phyloP scores from a whole-genome alignment of 1,140 invertebrate genomes.

The Orchesella cincta region DNA sequence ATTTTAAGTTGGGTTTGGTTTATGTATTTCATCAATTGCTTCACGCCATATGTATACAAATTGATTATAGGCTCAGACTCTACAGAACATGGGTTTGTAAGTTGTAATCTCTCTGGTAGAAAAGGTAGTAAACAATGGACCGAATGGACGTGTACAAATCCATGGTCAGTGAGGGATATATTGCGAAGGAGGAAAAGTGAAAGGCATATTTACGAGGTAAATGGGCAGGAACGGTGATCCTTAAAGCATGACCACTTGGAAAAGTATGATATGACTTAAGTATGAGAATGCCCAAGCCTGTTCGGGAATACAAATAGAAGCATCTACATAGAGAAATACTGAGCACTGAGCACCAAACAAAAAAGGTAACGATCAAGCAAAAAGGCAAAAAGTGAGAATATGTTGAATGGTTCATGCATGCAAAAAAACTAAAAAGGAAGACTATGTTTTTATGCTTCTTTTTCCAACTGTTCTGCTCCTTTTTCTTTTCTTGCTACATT shows the following conservation, averaged over 20 bases:
- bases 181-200: constrained; percentile 11
- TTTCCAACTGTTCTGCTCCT: neutral
- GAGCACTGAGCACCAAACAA: too few relatives aligned
- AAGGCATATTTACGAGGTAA: constrained; percentile 12
- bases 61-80: too few relatives aligned
- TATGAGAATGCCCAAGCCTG: too few relatives aligned
- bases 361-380: neutral
- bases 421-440: constrained; percentile 1
- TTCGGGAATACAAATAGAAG: neutral
- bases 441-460: constrained; percentile 5
- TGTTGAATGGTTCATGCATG: neutral
- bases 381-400: constrained; percentile 11
- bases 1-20: too few relatives aligned
- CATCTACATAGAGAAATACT: neutral
- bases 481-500: neutral
- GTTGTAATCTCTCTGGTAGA: too few relatives aligned
- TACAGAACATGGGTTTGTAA: too few relatives aligned
- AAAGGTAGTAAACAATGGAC: too few relatives aligned
- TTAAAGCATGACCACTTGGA: constrained; percentile 13
- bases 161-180: neutral
- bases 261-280: too few relatives aligned
- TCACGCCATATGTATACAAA: too few relatives aligned
- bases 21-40: too few relatives aligned
- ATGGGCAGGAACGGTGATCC: constrained; percentile 16
- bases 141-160: too few relatives aligned